Conservation (phyloP, 2,113 vertebrate genomes). For the Ardeotis arabs region DNA sequence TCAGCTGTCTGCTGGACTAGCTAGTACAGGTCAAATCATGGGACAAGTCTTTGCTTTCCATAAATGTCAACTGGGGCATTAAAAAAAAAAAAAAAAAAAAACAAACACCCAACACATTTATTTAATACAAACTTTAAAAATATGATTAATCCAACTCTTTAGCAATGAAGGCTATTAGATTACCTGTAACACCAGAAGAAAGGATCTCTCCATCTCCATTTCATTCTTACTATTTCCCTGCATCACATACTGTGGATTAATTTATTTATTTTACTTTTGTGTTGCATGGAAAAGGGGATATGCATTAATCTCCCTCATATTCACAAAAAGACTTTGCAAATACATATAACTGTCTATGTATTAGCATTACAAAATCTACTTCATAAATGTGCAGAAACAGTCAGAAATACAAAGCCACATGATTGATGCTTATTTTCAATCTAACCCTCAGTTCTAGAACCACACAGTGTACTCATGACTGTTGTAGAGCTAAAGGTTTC, state of each 20-base stretch:
- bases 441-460: not conserved
- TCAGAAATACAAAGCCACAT: not conserved
- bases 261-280: not conserved
- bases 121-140: not conserved
- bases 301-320: not conserved
- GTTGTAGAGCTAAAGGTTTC: not conserved
- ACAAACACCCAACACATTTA: not conserved
- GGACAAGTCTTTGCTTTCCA: not conserved
- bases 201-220: not conserved
- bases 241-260: not conserved
- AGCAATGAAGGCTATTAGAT: not conserved
- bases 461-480: not conserved
- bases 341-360: not conserved
- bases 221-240: not conserved
- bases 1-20: not conserved
- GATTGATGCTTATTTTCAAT: not conserved
- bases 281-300: not conserved
- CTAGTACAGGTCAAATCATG: accelerated
- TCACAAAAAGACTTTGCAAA: not conserved
- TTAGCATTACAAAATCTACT: not conserved
- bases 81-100: not conserved
- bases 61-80: not conserved
- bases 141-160: not conserved
- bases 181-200: not conserved
- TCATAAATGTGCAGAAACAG: not conserved